These are phyloP conservation scores for Sesamia inferens DNA, from an alignment of 2,888 invertebrate genomes.

Conservation along the genomic window DNA sequence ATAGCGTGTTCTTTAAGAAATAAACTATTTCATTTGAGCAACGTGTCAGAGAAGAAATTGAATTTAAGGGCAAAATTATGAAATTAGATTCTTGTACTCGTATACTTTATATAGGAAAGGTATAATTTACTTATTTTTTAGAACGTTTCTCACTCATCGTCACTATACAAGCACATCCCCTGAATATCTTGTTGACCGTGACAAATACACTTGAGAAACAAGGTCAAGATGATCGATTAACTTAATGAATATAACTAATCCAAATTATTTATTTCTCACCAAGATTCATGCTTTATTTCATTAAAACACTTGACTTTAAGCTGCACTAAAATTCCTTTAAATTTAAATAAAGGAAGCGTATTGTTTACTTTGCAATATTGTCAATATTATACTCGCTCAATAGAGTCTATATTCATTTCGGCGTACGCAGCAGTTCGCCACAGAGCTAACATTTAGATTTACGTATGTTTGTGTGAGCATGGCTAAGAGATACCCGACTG, in stretches of 20 bases:
- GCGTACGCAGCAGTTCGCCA: slow-evolving; percentile 46
- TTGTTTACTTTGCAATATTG: slow-evolving; percentile 2
- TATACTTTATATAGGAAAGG: neutral
- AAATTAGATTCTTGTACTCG: neutral
- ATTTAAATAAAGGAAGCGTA: neutral
- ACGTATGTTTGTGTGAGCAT: slow-evolving; percentile 65
- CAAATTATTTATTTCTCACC: neutral
- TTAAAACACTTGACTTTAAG: neutral
- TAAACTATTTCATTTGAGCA: neutral
- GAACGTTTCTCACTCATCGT: no score
- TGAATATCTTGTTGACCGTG: slow-evolving; percentile 12
- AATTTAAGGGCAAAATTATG: neutral
- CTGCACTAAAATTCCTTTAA: neutral
- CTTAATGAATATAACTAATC: neutral
- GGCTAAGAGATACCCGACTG: slow-evolving; percentile 82
- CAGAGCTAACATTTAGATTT: slow-evolving; percentile 57
- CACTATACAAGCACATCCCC: slow-evolving; percentile 6
- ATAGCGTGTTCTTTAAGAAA: neutral
- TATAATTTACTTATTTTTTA: neutral
- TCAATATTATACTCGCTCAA: slow-evolving; percentile 23
- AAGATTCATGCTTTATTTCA: neutral
- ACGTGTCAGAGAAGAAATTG: neutral
- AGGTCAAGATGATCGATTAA: slow-evolving; percentile 5
- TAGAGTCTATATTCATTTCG: slow-evolving; percentile 53
- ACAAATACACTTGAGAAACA: slow-evolving; percentile 14